Evolutionary conservation across 1,140 invertebrate species (phyloP).

Genomic region (Hycleus phaleratus): DNA sequence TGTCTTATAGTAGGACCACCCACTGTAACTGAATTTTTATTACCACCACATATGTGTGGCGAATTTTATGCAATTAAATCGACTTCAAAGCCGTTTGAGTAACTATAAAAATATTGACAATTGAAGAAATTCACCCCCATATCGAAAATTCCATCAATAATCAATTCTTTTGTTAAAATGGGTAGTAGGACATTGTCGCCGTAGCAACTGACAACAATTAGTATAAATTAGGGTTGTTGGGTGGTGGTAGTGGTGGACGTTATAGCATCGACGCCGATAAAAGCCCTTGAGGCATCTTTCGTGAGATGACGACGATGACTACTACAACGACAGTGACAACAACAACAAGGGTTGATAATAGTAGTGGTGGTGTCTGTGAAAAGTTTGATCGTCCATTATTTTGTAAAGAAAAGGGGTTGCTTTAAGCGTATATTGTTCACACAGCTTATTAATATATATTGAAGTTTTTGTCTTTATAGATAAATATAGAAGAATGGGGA

Average conservation of each 20-base stretch:
- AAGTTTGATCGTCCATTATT: slow-evolving; percentile 19
- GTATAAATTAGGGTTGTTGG: slow-evolving; percentile 26
- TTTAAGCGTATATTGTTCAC: too few species aligned
- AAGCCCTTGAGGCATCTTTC: too few species aligned
- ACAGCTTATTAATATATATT: slow-evolving; percentile 5
- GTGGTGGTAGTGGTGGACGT: neutral
- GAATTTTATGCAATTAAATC: neutral
- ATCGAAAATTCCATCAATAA: slow-evolving; percentile 16
- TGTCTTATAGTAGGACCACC: too few species aligned
- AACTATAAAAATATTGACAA: neutral
- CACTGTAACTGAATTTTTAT: too few species aligned
- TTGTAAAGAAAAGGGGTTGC: neutral
- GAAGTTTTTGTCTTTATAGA: slow-evolving; percentile 9
- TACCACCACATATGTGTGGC: too few species aligned
- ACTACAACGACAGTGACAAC: too few species aligned
- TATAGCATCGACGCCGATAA: too few species aligned
- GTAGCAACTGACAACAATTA: slow-evolving; percentile 30
- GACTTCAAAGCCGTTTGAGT: neutral
- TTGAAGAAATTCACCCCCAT: too few species aligned
- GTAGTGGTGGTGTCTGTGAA: slow-evolving; percentile 4
- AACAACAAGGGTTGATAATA: too few species aligned
- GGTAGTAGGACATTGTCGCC: slow-evolving; percentile 23
- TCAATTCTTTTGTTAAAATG: slow-evolving; percentile 27
- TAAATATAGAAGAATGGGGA: slow-evolving; percentile 7
- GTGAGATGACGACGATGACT: too few species aligned